Conservation (phyloP, 2,113 vertebrate species). For the Tauraco erythrolophus region DNA sequence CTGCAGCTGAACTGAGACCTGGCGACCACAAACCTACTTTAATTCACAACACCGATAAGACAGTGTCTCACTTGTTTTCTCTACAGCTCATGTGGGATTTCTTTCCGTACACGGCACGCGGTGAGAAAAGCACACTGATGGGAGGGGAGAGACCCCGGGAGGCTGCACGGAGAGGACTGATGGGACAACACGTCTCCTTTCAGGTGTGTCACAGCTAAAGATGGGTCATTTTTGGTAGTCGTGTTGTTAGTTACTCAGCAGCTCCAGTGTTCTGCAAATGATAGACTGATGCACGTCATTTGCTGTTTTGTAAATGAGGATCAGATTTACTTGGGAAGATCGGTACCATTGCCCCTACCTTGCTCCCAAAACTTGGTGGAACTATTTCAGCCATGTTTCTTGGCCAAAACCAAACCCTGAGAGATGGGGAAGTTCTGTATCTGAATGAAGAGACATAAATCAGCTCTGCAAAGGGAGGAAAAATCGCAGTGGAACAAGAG, state of each 20-base stretch:
- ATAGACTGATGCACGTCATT: neutral
- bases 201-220: neutral
- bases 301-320: neutral
- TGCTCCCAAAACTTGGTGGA: neutral
- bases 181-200: neutral
- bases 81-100: neutral
- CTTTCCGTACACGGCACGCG: neutral
- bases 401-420: neutral
- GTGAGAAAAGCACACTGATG: neutral
- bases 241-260: neutral
- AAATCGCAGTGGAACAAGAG: neutral
- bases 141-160: neutral
- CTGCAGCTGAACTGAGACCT: neutral
- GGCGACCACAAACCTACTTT: neutral
- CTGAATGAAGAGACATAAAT: neutral
- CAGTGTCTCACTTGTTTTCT: neutral
- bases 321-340: neutral
- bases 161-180: accelerated
- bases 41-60: neutral
- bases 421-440: neutral
- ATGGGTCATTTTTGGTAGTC: neutral
- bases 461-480: neutral
- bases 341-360: too few relatives aligned
- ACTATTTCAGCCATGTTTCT: neutral
- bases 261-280: neutral